Percentiles rank a stretch among this genome's conserved stretches.
Conservation (phyloP, 2,113 vertebrate genomes). For the Heterochromis multidens region DNA sequence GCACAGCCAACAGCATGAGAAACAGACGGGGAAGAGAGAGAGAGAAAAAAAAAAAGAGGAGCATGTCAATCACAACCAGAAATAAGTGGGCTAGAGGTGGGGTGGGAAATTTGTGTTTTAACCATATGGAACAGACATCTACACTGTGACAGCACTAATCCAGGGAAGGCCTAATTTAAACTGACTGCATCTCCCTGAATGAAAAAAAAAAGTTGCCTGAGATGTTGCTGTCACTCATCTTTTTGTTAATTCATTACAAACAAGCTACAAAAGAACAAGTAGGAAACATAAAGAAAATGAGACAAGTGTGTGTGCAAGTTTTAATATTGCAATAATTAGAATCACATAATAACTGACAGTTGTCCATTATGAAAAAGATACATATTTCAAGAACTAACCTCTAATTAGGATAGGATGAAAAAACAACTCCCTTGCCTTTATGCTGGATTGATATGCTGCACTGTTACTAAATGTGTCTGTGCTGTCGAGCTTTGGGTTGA, state of each 20-base stretch:
- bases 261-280: constrained; percentile 23
- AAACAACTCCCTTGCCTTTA: constrained; percentile 1
- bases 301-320: background rate
- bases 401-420: constrained; percentile 19
- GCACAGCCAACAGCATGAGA: constrained; percentile 73
- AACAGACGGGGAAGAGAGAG: constrained; percentile 56
- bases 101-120: constrained; percentile 65
- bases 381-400: background rate
- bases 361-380: background rate
- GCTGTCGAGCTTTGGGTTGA: constrained; percentile 14
- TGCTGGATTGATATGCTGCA: constrained; percentile 9
- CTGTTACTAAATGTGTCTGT: constrained; percentile 27
- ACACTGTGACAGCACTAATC: constrained; percentile 59
- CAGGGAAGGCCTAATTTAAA: constrained; percentile 63
- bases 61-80: constrained; percentile 69
- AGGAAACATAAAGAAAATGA: constrained; percentile 19
- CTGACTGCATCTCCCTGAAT: constrained; percentile 28
- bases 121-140: constrained; percentile 70
- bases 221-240: constrained; percentile 13
- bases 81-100: constrained; percentile 63
- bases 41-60: constrained; percentile 35
- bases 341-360: constrained; percentile 21
- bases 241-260: constrained; percentile 31
- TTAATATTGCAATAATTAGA: background rate
- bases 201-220: constrained; percentile 4